Conservation (phyloP, 2,888 invertebrate species). For the Melolontha melolontha region DNA sequence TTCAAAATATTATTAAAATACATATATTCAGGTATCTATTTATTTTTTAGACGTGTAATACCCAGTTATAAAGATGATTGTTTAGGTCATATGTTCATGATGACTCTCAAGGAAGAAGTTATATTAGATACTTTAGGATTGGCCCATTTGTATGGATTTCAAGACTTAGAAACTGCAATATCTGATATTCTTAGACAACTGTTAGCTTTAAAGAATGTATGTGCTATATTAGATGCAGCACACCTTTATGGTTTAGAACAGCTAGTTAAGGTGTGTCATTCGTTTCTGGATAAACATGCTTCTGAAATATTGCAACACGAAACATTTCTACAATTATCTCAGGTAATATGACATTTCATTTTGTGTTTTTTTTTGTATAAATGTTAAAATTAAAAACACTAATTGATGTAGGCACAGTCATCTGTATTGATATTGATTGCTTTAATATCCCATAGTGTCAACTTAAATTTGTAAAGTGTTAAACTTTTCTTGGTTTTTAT, state of each 20-base stretch:
- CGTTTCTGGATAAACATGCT: slow-evolving; percentile 92
- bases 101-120: slow-evolving; percentile 75
- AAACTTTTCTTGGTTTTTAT: too few species aligned
- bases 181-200: slow-evolving; percentile 93
- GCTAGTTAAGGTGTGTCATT: slow-evolving; percentile 83
- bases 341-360: slow-evolving; percentile 66
- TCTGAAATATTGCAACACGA: slow-evolving; percentile 85
- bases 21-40: slow-evolving; percentile 86
- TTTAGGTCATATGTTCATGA: slow-evolving; percentile 75
- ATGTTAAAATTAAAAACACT: too few species aligned
- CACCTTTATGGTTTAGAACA: slow-evolving; percentile 77
- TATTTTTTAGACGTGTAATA: slow-evolving; percentile 12
- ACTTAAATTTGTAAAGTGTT: too few species aligned
- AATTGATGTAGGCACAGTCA: too few species aligned
- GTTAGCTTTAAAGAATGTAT: slow-evolving; percentile 89
- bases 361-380: neutral
- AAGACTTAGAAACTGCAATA: slow-evolving; percentile 89
- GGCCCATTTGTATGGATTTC: slow-evolving; percentile 96
- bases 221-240: slow-evolving; percentile 94
- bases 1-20: slow-evolving; percentile 93
- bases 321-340: slow-evolving; percentile 85
- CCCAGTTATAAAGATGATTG: slow-evolving; percentile 27
- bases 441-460: too few species aligned
- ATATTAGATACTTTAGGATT: slow-evolving; percentile 83
- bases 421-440: too few species aligned